Conservation (phyloP, 2,888 invertebrate species). For the Apamea epomidion region DNA sequence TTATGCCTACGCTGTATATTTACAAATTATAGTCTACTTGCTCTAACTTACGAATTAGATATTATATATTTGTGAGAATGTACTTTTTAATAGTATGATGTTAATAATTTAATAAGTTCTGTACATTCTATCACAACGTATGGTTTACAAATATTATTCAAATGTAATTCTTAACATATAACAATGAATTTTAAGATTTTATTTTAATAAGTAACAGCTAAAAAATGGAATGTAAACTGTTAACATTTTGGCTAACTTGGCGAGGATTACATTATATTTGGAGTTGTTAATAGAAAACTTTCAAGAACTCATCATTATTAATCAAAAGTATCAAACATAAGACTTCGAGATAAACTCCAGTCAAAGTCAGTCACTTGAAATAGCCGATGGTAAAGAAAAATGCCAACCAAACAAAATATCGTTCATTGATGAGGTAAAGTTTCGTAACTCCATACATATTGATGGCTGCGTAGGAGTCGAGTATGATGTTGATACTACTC, state of each 20-base stretch:
- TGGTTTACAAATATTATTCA: neutral
- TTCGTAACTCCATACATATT: constrained; percentile 54
- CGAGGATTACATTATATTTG: neutral
- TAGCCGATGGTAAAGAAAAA: constrained; percentile 34
- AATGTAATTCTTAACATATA: neutral
- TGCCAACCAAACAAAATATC: constrained; percentile 48
- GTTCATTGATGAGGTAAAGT: constrained; percentile 60
- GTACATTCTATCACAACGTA: neutral
- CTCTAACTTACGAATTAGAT: neutral
- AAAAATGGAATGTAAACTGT: neutral
- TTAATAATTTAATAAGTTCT: neutral
- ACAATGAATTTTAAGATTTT: neutral
- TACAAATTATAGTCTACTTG: neutral
- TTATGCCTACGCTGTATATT: neutral
- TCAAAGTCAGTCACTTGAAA: constrained; percentile 14
- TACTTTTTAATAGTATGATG: neutral
- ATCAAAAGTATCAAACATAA: neutral
- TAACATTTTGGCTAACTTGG: neutral
- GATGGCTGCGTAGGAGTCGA: constrained; percentile 49
- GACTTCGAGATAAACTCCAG: constrained; percentile 4
- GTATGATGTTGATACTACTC: constrained; percentile 23
- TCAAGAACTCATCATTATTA: neutral
- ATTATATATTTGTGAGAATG: neutral
- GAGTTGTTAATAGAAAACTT: neutral
- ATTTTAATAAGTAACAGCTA: neutral